A percentile compares a stretch with the other conserved stretches of the same genome.
Conservation (phyloP, 2,113 vertebrate genomes). For the Bos taurus region ARS-UCD2.0 NC_037334.1:36486501-36487000, state of each 20-base stretch:
- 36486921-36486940: not conserved
- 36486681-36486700: not conserved
- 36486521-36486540: not conserved
- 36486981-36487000: not conserved
- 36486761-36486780: not conserved
- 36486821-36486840: not conserved
- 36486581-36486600: not conserved
- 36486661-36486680: not conserved
- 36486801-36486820: not conserved
- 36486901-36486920: fast-evolving
- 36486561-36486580: not conserved
- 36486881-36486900: not conserved
- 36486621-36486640: not conserved
- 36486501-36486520: not conserved
- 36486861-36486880: not conserved
- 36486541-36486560: not conserved
- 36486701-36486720: not conserved
- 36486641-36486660: not conserved
- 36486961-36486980: not conserved
- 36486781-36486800: not conserved
- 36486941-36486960: not conserved
- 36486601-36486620: not conserved
- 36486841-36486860: not conserved
- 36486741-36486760: not conserved
- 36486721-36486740: not conserved